A percentile compares a stretch with the other conserved stretches of the same genome.
Evolutionary conservation across 2,113 vertebrate genomes (phyloP).

Genomic region (Micronycteris hirsuta): DNA sequence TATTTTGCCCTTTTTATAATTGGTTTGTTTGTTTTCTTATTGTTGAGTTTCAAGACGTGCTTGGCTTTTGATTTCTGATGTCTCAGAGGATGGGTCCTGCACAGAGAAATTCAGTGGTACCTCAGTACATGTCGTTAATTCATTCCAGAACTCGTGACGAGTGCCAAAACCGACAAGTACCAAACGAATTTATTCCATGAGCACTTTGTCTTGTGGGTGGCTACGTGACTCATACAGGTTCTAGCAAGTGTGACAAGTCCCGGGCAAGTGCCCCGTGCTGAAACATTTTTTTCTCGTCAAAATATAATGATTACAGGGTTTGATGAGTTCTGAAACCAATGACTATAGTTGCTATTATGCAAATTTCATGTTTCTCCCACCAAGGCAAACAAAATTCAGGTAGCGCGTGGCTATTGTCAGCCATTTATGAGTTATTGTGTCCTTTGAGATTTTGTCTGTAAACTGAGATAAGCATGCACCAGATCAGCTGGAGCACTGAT

Average conservation of each 20-base stretch:
- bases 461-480: not conserved
- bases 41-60: not conserved
- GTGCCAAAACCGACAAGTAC: no score
- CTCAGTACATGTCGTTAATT: no score
- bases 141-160: no score
- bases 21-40: not conserved
- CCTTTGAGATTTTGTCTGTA: not conserved
- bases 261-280: no score
- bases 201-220: no score
- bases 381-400: not conserved
- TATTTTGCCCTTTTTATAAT: not conserved
- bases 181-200: no score
- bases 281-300: no score
- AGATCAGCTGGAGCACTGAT: not conserved
- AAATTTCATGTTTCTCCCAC: not conserved
- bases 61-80: slow-evolving; percentile 73
- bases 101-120: not conserved
- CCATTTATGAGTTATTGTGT: not conserved
- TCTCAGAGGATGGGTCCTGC: not conserved
- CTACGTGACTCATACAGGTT: no score
- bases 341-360: not conserved
- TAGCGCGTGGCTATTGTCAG: not conserved
- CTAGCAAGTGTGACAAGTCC: no score
- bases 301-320: no score
- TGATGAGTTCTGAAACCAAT: no score